Percentiles rank a stretch among this genome's conserved stretches.
Evolutionary conservation across 2,113 vertebrate species (phyloP).

Genomic region (Melanocharis versteri): DNA sequence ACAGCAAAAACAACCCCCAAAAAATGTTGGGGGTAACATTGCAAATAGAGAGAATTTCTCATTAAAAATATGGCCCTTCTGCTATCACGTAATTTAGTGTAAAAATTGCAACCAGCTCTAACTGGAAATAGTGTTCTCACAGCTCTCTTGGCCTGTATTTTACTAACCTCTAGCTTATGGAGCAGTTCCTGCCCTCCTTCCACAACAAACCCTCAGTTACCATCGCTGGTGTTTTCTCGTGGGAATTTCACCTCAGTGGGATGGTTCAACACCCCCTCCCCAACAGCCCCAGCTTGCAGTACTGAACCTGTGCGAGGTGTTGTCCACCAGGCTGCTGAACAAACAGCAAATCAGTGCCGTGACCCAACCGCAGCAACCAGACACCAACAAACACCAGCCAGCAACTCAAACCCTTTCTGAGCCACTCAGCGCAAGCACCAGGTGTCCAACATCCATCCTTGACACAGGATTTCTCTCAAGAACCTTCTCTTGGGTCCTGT

Average conservation of each 20-base stretch:
- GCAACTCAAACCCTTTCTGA: not conserved
- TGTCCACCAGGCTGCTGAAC: not conserved
- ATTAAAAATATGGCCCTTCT: not conserved
- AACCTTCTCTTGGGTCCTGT: not conserved
- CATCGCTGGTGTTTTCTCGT: not conserved
- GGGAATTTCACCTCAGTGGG: not conserved
- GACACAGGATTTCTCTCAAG: not conserved
- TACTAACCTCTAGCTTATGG: not conserved
- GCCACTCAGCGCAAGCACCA: not conserved
- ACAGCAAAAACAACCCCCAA: not conserved
- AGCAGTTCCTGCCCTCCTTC: not conserved
- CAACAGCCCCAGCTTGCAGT: not conserved
- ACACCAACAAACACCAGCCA: not conserved
- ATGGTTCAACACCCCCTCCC: not conserved
- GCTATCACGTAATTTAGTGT: not conserved
- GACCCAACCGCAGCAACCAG: not conserved
- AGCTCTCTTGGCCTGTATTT: not conserved
- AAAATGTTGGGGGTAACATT: not conserved
- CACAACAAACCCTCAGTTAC: not conserved
- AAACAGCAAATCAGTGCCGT: not conserved
- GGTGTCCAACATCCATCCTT: not conserved
- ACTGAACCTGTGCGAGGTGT: not conserved
- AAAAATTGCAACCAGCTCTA: not conserved
- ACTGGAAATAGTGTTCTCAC: constrained; percentile 28
- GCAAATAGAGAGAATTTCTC: not conserved